phyloP scores from a whole-genome alignment of 1,140 invertebrate genomes.

The Polypedilum pembai region DNA sequence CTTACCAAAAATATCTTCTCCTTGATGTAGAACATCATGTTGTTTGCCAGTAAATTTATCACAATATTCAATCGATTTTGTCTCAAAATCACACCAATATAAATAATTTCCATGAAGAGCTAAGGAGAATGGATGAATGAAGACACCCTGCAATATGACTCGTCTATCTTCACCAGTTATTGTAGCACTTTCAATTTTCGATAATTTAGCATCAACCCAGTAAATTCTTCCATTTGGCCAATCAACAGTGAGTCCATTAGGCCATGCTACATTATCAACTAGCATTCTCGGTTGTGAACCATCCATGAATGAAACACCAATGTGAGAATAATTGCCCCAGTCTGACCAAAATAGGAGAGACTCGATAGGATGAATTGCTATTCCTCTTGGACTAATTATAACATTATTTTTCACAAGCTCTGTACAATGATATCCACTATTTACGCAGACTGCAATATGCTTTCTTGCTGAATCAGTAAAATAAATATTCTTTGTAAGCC shows the following conservation, averaged over 20 bases:
- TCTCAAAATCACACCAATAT: constrained; percentile 78
- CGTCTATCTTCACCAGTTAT: constrained; percentile 65
- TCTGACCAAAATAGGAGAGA: constrained; percentile 81
- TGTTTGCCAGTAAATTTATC: constrained; percentile 61
- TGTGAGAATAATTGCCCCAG: constrained; percentile 64
- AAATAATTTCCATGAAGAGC: constrained; percentile 79
- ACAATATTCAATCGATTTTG: constrained; percentile 55
- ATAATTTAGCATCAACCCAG: constrained; percentile 69
- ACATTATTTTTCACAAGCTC: constrained; percentile 51
- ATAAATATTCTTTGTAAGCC: constrained; percentile 70
- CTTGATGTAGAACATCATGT: constrained; percentile 47
- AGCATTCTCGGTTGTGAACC: constrained; percentile 53
- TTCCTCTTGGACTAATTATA: constrained; percentile 52
- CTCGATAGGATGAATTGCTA: constrained; percentile 53
- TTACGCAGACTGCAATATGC: constrained; percentile 65
- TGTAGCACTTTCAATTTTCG: constrained; percentile 65
- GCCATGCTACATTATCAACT: constrained; percentile 64
- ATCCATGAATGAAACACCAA: constrained; percentile 78
- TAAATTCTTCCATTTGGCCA: constrained; percentile 68
- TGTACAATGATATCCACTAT: constrained; percentile 54
- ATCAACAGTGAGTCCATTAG: constrained; percentile 84
- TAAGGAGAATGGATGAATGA: constrained; percentile 72
- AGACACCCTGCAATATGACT: constrained; percentile 50
- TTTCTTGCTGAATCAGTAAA: constrained; percentile 56
- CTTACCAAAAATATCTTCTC: constrained; percentile 50